These are phyloP conservation scores for Hyperopisus bebe DNA, from an alignment of 2,113 vertebrate species.

Conservation along the genomic window DNA sequence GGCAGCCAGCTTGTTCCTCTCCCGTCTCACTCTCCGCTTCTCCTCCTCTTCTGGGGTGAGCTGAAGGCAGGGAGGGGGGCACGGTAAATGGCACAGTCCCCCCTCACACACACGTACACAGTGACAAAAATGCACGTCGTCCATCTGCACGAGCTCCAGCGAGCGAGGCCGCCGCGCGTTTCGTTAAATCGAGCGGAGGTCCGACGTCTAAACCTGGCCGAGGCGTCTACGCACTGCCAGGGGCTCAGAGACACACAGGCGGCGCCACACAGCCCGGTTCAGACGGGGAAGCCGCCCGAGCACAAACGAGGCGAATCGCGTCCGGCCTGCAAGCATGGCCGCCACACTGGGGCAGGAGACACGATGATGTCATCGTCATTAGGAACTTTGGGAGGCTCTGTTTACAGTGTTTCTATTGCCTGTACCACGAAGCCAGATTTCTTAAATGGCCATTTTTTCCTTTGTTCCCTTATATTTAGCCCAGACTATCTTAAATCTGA, in stretches of 20 bases:
- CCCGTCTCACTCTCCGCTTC: slow-evolving; percentile 89
- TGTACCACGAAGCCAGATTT: background rate
- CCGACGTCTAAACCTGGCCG: background rate
- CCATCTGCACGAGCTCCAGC: background rate
- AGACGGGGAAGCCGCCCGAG: background rate
- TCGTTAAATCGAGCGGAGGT: background rate
- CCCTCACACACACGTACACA: background rate
- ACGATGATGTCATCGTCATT: background rate
- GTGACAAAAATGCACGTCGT: background rate
- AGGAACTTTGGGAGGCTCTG: background rate
- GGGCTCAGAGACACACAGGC: background rate
- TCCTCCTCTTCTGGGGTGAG: slow-evolving; percentile 97
- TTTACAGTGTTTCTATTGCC: background rate
- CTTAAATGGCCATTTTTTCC: background rate
- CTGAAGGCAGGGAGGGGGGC: slow-evolving; percentile 49
- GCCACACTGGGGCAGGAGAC: background rate
- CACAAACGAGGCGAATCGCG: background rate
- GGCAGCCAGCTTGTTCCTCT: slow-evolving; percentile 95
- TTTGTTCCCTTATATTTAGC: background rate
- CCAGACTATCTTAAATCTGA: background rate
- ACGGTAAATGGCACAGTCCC: slow-evolving; percentile 11
- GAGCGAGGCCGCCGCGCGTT: too few species aligned
- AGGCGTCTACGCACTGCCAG: background rate
- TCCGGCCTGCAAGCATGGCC: background rate
- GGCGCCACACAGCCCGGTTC: background rate